These are phyloP conservation scores for Taurulus bubalis DNA, from an alignment of 2,113 vertebrate species.

Conservation along the genomic window DNA sequence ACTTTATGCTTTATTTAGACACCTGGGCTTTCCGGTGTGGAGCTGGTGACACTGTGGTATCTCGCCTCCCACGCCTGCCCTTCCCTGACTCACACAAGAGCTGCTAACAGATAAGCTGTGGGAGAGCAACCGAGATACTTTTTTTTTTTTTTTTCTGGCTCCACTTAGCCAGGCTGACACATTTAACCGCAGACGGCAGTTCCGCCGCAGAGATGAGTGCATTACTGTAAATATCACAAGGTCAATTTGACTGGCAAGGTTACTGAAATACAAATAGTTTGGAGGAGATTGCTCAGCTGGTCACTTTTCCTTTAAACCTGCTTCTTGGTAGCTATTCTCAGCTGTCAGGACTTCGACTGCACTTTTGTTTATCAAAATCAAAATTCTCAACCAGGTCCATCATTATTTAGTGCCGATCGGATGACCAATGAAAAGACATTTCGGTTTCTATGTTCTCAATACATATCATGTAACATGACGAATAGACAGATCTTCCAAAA, in stretches of 20 bases:
- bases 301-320: background rate
- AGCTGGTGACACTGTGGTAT: slow-evolving; percentile 70
- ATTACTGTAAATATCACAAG: slow-evolving; percentile 53
- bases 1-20: slow-evolving; percentile 70
- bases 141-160: slow-evolving; percentile 44
- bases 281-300: background rate
- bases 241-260: slow-evolving; percentile 34
- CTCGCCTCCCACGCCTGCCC: slow-evolving; percentile 62
- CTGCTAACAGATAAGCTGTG: slow-evolving; percentile 70
- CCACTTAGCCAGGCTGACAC: slow-evolving; percentile 47
- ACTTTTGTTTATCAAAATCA: background rate
- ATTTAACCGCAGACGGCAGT: slow-evolving; percentile 28
- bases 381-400: too few relatives aligned
- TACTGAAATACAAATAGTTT: slow-evolving; percentile 12
- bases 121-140: slow-evolving; percentile 49
- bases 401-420: background rate
- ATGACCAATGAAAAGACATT: background rate
- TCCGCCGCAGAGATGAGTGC: slow-evolving; percentile 28
- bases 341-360: background rate
- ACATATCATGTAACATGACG: background rate
- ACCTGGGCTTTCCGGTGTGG: slow-evolving; percentile 58
- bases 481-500: slow-evolving; percentile 9
- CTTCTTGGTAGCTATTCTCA: background rate
- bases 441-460: background rate
- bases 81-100: slow-evolving; percentile 70